phyloP scores from a whole-genome alignment of 2,797 vertebrate genomes.

The Protosalanx chinensis region DNA sequence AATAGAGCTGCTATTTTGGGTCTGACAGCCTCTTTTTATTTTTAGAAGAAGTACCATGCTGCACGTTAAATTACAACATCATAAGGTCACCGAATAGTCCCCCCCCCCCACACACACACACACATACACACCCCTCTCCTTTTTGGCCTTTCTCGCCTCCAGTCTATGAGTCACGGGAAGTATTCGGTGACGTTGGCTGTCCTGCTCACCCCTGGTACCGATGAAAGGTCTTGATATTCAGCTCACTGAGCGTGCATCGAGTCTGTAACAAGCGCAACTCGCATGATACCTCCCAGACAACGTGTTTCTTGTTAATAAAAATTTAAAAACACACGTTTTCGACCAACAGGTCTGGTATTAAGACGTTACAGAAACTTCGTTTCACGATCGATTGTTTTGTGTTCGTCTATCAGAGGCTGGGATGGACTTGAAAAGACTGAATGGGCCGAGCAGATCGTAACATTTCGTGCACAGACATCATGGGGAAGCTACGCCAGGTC shows the following conservation, averaged over 20 bases:
- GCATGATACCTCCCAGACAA: conserved; percentile 11
- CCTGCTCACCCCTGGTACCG: conserved; percentile 40
- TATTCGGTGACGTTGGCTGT: conserved; percentile 69
- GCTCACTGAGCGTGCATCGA: conserved; percentile 46
- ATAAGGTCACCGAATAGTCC: conserved; percentile 64
- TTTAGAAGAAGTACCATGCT: conserved; percentile 72
- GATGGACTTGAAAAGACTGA: conserved; percentile 1
- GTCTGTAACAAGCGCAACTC: conserved; percentile 51
- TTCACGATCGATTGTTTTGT: conserved; percentile 23
- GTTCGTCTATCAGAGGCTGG: conserved; percentile 10
- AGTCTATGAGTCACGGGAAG: conserved; percentile 67
- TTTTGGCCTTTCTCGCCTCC: conserved; percentile 37
- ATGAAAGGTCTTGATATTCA: conserved; percentile 48
- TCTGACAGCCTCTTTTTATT: conserved; percentile 68
- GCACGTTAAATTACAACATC: conserved; percentile 68
- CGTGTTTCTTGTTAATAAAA: conserved; percentile 51
- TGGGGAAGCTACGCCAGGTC: conserved; percentile 43
- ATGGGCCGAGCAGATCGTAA: conserved; percentile 45
- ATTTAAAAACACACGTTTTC: conserved; percentile 10
- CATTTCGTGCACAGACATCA: conserved; percentile 46
- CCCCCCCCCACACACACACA: too few species aligned
- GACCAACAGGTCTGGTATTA: conserved; percentile 46
- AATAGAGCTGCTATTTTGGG: conserved; percentile 79
- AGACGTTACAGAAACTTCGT: conserved; percentile 1
- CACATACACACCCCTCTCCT: background rate